phyloP scores from a whole-genome alignment of 2,888 invertebrate species.

The Cephus sareptanus region DNA sequence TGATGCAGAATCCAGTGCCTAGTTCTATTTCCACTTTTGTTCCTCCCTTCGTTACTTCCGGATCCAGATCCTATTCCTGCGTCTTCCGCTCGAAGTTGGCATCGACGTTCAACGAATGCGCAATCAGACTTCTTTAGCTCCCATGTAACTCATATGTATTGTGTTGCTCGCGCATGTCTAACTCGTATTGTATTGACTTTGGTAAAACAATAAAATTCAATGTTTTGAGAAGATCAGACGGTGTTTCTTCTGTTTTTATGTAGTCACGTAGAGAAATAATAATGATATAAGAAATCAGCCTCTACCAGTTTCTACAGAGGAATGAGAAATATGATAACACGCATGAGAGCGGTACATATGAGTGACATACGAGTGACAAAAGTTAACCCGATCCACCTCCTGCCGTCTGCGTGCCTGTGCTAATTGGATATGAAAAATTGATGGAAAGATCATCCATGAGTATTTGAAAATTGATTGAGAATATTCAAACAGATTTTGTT shows the following conservation, averaged over 20 bases:
- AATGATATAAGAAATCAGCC: background rate
- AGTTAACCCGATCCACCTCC: background rate
- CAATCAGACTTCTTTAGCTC: background rate
- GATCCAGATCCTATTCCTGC: background rate
- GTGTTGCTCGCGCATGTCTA: background rate
- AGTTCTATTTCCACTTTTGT: background rate
- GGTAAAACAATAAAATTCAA: background rate
- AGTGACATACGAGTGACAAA: constrained; percentile 13
- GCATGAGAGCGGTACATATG: constrained; percentile 15
- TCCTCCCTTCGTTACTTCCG: background rate
- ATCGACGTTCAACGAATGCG: background rate
- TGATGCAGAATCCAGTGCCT: background rate
- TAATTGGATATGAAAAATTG: background rate
- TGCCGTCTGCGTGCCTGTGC: background rate
- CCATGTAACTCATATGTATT: constrained; percentile 18
- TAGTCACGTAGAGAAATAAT: background rate
- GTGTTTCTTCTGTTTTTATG: background rate
- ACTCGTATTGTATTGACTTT: background rate
- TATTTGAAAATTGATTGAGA: background rate
- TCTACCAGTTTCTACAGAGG: background rate
- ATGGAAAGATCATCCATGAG: background rate
- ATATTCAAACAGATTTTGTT: background rate
- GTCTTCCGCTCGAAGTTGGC: too few relatives aligned
- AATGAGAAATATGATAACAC: background rate
- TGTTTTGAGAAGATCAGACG: background rate